phyloP scores from a whole-genome alignment of 1,140 invertebrate genomes.

The Aporrectodea caliginosa region DNA sequence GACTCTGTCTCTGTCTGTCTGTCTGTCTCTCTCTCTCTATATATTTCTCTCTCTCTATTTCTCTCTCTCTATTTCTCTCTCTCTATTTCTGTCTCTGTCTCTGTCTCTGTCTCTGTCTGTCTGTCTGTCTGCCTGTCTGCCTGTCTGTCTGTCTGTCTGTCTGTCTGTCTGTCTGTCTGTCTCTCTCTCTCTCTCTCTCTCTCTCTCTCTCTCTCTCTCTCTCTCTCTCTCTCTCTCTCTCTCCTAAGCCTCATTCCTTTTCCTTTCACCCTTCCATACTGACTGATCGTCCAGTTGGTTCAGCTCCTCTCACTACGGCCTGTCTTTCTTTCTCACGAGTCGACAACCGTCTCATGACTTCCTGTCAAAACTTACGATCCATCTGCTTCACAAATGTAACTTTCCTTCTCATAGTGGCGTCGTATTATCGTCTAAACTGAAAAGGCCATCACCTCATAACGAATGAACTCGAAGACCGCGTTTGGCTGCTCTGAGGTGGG shows the following conservation, averaged over 20 bases:
- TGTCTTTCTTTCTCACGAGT: neutral
- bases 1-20: neutral
- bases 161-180: constrained; percentile 10
- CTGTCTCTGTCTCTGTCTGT: neutral
- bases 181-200: constrained; percentile 16
- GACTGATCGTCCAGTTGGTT: neutral
- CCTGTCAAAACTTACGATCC: neutral
- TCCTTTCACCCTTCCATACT: neutral
- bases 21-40: neutral
- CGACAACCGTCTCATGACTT: neutral
- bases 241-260: neutral
- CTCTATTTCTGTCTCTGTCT: neutral
- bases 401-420: too few relatives aligned
- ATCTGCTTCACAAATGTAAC: too few relatives aligned
- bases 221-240: constrained; percentile 17
- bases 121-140: constrained; percentile 11
- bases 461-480: too few relatives aligned
- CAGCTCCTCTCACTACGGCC: neutral
- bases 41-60: constrained; percentile 5
- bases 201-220: constrained; percentile 13
- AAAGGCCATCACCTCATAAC: too few relatives aligned
- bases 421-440: too few relatives aligned
- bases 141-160: neutral
- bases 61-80: neutral
- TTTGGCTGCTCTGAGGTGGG: too few relatives aligned